Evolutionary conservation across 2,888 invertebrate species (phyloP).

Genomic region (Nymphalis c-album): DNA sequence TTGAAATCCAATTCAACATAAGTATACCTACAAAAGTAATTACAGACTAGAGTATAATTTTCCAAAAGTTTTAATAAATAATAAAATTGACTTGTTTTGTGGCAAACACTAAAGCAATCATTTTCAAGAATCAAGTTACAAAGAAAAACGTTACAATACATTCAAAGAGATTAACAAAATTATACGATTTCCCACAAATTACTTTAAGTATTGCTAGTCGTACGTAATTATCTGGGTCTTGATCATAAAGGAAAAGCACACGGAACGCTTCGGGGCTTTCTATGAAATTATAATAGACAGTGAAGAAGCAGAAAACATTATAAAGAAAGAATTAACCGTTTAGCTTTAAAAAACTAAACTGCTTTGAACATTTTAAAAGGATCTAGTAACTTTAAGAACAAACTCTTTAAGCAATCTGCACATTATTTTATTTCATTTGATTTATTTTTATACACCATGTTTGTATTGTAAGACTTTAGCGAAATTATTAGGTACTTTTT

Average conservation of each 20-base stretch:
- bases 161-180: slow-evolving; percentile 10
- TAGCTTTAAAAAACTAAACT: slow-evolving; percentile 61
- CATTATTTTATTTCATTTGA: slow-evolving; percentile 44
- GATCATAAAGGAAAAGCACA: slow-evolving; percentile 43
- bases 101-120: slow-evolving; percentile 3
- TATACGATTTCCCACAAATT: slow-evolving; percentile 18
- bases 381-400: slow-evolving; percentile 56
- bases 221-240: slow-evolving; percentile 31
- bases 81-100: background rate
- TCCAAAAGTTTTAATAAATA: background rate
- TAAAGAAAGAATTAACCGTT: slow-evolving; percentile 68
- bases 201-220: slow-evolving; percentile 27
- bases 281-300: slow-evolving; percentile 43
- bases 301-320: slow-evolving; percentile 48
- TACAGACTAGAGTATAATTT: too few species aligned
- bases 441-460: background rate
- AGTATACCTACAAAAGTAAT: too few species aligned
- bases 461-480: too few species aligned
- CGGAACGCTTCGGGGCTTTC: slow-evolving; percentile 39
- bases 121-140: background rate
- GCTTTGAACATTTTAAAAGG: slow-evolving; percentile 67
- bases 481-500: too few species aligned
- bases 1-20: too few species aligned
- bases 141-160: background rate
- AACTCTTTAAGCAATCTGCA: slow-evolving; percentile 50